phyloP scores from a whole-genome alignment of 2,113 vertebrate genomes.

The Mystacornis crossleyi region DNA sequence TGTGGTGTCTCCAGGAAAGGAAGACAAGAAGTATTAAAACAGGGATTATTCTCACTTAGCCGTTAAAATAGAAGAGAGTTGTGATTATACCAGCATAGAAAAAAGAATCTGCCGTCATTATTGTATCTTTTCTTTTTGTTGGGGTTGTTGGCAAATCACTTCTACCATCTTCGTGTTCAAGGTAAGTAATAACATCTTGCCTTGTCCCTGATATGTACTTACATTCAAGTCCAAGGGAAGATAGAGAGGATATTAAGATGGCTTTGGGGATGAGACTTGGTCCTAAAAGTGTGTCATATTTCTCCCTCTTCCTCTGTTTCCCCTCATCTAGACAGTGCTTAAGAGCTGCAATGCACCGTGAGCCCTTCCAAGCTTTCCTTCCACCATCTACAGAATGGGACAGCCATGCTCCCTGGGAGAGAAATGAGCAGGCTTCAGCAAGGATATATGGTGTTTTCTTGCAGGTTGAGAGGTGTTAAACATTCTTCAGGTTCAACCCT shows the following conservation, averaged over 20 bases:
- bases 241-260: not conserved
- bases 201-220: not conserved
- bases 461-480: not conserved
- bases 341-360: not conserved
- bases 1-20: not conserved
- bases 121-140: not conserved
- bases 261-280: not conserved
- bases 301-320: not conserved
- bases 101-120: not conserved
- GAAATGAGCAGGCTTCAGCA: not conserved
- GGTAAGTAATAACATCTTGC: not conserved
- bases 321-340: not conserved
- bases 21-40: not conserved
- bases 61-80: not conserved
- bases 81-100: not conserved
- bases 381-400: not conserved
- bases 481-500: rapidly evolving
- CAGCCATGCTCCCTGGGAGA: not conserved
- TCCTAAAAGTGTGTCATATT: not conserved
- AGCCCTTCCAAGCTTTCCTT: not conserved
- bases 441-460: not conserved
- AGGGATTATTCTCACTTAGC: not conserved
- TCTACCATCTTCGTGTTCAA: not conserved
- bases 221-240: not conserved
- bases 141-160: not conserved